Evolutionary conservation across 2,888 invertebrate genomes (phyloP).

Genomic region (Troglohyphantes excavatus): DNA sequence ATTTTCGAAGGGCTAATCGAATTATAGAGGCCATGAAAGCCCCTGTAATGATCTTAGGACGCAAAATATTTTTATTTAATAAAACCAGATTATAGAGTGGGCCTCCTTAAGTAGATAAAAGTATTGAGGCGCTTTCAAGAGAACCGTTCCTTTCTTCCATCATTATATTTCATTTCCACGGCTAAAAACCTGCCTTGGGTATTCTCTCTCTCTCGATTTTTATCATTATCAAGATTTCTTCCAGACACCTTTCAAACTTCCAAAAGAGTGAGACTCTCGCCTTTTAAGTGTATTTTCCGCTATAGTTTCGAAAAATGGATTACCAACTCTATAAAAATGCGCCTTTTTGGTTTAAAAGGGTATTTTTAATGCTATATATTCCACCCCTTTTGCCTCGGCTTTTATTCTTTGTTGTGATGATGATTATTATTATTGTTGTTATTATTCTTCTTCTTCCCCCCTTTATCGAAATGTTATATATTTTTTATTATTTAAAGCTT

Average conservation of each 20-base stretch:
- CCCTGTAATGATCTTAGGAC: conserved; percentile 72
- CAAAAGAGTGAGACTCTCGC: background rate
- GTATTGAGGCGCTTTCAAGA: conserved; percentile 65
- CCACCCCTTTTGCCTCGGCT: background rate
- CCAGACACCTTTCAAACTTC: background rate
- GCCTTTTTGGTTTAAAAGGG: conserved; percentile 70
- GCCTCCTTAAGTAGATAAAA: conserved; percentile 75
- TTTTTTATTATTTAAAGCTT: conserved; percentile 15
- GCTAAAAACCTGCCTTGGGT: conserved; percentile 50
- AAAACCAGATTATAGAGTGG: conserved; percentile 73
- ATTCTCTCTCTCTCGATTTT: conserved; percentile 60
- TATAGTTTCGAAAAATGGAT: conserved; percentile 68
- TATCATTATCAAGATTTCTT: conserved; percentile 66
- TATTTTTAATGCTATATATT: conserved; percentile 71
- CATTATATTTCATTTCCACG: conserved; percentile 76
- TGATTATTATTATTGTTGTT: background rate
- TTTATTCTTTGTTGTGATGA: background rate
- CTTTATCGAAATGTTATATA: conserved; percentile 26
- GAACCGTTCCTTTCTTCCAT: conserved; percentile 33
- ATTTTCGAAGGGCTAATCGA: conserved; percentile 62
- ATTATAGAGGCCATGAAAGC: conserved; percentile 67
- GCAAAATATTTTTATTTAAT: conserved; percentile 78
- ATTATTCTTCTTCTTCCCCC: conserved; percentile 2
- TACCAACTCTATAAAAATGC: conserved; percentile 69
- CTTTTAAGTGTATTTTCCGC: conserved; percentile 4